A percentile compares a stretch with the other conserved stretches of the same genome.
phyloP scores from a whole-genome alignment of 1,140 invertebrate species.

The Pseudomyrmex sp. region DNA sequence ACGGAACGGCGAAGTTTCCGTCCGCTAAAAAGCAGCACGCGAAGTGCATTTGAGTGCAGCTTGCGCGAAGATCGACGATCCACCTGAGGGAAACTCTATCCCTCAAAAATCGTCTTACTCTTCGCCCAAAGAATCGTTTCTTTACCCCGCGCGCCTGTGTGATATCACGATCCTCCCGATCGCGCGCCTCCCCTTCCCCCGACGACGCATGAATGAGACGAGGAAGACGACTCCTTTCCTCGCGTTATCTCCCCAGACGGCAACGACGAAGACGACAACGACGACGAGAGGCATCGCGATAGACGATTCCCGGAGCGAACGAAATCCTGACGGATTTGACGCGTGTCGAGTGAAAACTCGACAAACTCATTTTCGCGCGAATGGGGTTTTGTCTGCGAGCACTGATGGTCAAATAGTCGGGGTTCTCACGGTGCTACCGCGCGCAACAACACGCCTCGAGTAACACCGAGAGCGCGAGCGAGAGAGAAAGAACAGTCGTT shows the following conservation, averaged over 20 bases:
- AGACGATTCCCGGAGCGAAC: neutral
- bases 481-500: neutral
- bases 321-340: neutral
- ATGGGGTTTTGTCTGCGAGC: neutral
- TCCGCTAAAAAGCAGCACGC: constrained; percentile 29
- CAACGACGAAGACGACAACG: constrained; percentile 22
- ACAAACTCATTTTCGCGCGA: neutral
- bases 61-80: constrained; percentile 50
- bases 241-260: constrained; percentile 19
- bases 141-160: neutral
- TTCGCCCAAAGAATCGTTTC: constrained; percentile 19
- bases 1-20: constrained; percentile 16
- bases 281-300: neutral
- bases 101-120: constrained; percentile 51
- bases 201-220: constrained; percentile 6
- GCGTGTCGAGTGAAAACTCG: constrained; percentile 11
- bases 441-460: neutral
- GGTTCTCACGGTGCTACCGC: neutral
- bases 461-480: neutral
- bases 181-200: neutral
- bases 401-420: neutral
- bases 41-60: constrained; percentile 45
- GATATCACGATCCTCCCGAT: constrained; percentile 19
- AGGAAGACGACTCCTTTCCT: constrained; percentile 21
- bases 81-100: constrained; percentile 35